A percentile compares a stretch with the other conserved stretches of the same genome.
Evolutionary conservation across 2,888 invertebrate genomes (phyloP).

Genomic region (Lissonota sp.): DNA sequence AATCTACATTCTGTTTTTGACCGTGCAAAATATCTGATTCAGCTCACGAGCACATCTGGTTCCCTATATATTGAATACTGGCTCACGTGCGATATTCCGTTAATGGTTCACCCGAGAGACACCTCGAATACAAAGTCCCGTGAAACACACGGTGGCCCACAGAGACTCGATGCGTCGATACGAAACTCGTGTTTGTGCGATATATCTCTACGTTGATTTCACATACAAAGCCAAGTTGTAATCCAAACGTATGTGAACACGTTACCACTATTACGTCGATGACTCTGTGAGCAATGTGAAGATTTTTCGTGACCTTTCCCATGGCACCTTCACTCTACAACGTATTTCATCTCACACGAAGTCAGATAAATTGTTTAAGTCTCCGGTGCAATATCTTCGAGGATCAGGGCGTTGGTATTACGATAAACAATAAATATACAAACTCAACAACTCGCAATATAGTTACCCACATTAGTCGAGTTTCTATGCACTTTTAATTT

Average conservation of each 20-base stretch:
- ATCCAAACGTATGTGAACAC: conserved; percentile 18
- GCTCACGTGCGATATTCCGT: conserved; percentile 59
- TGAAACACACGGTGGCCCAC: neutral
- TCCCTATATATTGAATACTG: conserved; percentile 61
- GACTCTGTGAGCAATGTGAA: conserved; percentile 49
- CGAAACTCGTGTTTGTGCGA: neutral
- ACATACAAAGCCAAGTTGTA: neutral
- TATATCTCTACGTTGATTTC: neutral
- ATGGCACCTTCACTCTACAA: conserved; percentile 70
- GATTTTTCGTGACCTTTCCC: conserved; percentile 81
- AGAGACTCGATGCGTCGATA: neutral
- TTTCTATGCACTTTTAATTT: no score
- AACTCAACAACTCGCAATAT: neutral
- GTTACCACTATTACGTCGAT: conserved; percentile 26
- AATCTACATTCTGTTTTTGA: neutral
- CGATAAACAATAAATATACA: conserved; percentile 19
- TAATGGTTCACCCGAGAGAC: conserved; percentile 65
- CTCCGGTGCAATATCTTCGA: conserved; percentile 47
- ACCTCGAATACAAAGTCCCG: conserved; percentile 60
- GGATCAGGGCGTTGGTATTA: conserved; percentile 25
- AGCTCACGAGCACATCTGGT: conserved; percentile 2
- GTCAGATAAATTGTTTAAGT: conserved; percentile 62
- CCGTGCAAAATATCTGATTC: neutral
- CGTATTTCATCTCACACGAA: conserved; percentile 55
- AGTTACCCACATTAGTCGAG: no score